Percentiles rank a stretch among this genome's conserved stretches.
phyloP scores from a whole-genome alignment of 2,797 vertebrate genomes.

The Scolopax bukidnonensis region DNA sequence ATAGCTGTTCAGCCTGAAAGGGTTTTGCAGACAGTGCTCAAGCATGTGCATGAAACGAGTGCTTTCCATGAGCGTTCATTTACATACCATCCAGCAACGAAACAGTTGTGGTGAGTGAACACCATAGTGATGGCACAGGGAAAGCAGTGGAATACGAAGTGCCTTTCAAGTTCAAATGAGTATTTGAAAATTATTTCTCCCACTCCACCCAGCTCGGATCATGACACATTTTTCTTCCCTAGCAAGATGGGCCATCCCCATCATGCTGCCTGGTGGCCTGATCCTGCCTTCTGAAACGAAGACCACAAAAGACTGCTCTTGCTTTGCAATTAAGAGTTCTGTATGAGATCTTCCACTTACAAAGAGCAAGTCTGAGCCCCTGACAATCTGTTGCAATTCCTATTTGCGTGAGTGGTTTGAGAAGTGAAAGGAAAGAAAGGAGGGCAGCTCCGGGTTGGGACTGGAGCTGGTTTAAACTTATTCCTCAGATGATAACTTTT shows the following conservation, averaged over 20 bases:
- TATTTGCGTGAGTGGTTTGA: not conserved
- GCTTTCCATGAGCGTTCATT: not conserved
- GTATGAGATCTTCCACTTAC: not conserved
- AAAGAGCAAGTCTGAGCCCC: not conserved
- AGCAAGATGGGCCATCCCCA: not conserved
- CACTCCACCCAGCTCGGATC: not conserved
- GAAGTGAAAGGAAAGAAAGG: not conserved
- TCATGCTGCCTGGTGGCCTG: not conserved
- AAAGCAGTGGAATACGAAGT: not conserved
- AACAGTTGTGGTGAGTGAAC: not conserved
- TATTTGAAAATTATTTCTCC: not conserved
- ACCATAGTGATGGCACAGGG: not conserved
- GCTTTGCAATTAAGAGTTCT: not conserved
- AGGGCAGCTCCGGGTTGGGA: not conserved
- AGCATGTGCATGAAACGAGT: fast-evolving
- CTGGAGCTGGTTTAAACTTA: not conserved
- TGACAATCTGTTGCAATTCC: not conserved
- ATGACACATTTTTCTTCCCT: not conserved
- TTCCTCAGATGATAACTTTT: not conserved
- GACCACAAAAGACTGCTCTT: not conserved
- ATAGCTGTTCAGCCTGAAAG: not conserved
- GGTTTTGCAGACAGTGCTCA: not conserved
- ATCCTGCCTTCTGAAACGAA: not conserved
- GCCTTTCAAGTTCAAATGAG: not conserved
- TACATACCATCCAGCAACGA: not conserved